phyloP scores from a whole-genome alignment of 2,797 vertebrate species.

The Benthosema pterotum region DNA sequence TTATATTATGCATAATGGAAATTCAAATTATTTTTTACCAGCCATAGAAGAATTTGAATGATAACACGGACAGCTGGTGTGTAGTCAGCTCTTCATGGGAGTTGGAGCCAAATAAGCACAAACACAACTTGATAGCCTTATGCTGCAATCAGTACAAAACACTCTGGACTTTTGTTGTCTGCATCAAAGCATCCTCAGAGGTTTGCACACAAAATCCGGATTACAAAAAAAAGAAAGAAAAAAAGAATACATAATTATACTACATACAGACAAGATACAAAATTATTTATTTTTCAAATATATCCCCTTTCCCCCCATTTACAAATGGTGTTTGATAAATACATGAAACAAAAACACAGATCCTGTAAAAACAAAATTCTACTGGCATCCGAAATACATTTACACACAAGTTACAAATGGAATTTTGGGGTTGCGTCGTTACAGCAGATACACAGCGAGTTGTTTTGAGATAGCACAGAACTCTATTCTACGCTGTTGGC shows the following conservation, averaged over 20 bases:
- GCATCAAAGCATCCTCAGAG: neutral
- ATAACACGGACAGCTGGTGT: neutral
- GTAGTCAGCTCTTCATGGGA: neutral
- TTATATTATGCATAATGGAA: too few species aligned
- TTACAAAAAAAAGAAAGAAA: conserved; percentile 9
- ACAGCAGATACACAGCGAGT: conserved; percentile 31
- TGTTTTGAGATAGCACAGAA: conserved; percentile 1
- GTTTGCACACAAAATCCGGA: neutral
- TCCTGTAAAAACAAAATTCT: neutral
- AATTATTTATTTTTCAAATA: conserved; percentile 76
- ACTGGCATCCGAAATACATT: conserved; percentile 18
- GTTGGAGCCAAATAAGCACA: neutral
- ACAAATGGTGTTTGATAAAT: conserved; percentile 64
- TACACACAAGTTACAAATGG: conserved; percentile 15
- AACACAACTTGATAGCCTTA: too few species aligned
- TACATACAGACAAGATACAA: conserved; percentile 54
- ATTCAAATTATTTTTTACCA: too few species aligned
- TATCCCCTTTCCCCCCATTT: conserved; percentile 61
- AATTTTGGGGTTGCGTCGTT: conserved; percentile 28
- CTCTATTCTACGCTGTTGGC: conserved; percentile 25
- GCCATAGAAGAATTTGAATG: neutral
- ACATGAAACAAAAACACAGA: conserved; percentile 22
- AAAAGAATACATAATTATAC: conserved; percentile 2
- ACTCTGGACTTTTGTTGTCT: neutral
- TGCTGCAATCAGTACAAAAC: too few species aligned